Evolutionary conservation across 2,888 invertebrate species (phyloP), one percentile per base, ranked within the genome.

Genomic region (Xiphydria camelus): DNA sequence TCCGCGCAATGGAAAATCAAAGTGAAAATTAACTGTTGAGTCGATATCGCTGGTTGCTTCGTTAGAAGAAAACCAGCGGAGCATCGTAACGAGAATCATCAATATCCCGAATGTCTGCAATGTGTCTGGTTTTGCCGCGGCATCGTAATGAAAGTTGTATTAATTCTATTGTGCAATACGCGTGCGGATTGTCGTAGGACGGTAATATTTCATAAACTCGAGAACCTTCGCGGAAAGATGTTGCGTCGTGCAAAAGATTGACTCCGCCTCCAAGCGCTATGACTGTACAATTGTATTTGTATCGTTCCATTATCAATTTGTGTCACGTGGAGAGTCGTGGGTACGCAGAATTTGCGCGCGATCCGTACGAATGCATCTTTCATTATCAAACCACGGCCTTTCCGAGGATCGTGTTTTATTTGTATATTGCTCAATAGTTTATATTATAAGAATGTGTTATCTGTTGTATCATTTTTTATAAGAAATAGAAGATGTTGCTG

Each of bases 341-440:
- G n/a, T n/a, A n/a, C n/a, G n/a, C n/a, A n/a, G n/a, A n/a, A n/a
- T n/a, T n/a, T n/a, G 12, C 9, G n/a, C 47, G 48, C 41, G 36
- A 47, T 61, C 49, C 37, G 45, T 61, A 52, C 44, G 45, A 49
- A 52, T 53, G 66, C 66, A 64, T 62, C 67, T 64, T 67, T 72
- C 65, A 65, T 70, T 69, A 71, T 71, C 71, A 71, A 66, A 63
- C 66, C 65, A 62, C 63, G 62, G 62, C 59, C 59, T 59, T 60
- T 64, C 64, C 59, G 61, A 64, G 64, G 57, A 66, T 68, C 64
- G 64, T 69, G 66, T 69, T 73, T 70, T 68, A 73, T 73, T 73
- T 74, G 71, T 73, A 75, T 73, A 75, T 73, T 73, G 73, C 74
- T 75, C 73, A 74, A 75, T 75, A 72, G 73, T 73, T 73, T 73